These are phyloP conservation scores for Connochaetes taurinus DNA, from an alignment of 2,113 vertebrate species.

Conservation along the genomic window DNA sequence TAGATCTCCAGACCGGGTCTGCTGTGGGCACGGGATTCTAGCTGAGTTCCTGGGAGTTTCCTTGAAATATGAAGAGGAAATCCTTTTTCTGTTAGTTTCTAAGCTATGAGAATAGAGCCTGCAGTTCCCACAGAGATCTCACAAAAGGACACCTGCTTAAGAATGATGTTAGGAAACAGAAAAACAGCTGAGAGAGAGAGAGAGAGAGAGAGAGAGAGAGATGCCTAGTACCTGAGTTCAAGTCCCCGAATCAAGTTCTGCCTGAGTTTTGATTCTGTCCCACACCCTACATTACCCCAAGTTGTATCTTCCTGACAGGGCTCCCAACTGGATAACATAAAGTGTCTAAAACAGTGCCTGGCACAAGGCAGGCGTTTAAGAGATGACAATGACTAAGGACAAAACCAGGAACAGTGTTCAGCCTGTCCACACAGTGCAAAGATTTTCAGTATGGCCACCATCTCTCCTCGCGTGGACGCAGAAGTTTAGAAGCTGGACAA, in stretches of 20 bases:
- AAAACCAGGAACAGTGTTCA: not conserved
- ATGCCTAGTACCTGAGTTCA: not conserved
- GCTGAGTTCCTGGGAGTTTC: not conserved
- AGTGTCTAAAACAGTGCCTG: not conserved
- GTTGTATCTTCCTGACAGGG: not conserved
- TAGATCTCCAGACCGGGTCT: not conserved
- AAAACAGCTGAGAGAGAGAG: not conserved
- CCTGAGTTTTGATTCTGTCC: not conserved
- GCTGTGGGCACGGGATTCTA: not conserved
- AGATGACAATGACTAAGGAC: not conserved
- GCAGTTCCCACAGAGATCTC: not conserved
- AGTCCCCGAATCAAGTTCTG: not conserved
- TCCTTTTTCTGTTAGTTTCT: not conserved
- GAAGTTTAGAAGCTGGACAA: not conserved
- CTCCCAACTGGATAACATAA: not conserved
- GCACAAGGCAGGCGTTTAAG: not conserved
- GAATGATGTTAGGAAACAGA: not conserved
- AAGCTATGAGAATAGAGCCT: not conserved
- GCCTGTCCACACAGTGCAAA: not conserved
- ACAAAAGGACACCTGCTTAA: not conserved
- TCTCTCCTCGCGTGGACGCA: not conserved
- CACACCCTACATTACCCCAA: not conserved
- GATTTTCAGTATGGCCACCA: not conserved
- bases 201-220: not conserved
- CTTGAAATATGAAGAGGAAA: not conserved